Base-by-base conservation (phyloP, 2,888 invertebrate genomes). In the Entomobrya multifasciata region DNA sequence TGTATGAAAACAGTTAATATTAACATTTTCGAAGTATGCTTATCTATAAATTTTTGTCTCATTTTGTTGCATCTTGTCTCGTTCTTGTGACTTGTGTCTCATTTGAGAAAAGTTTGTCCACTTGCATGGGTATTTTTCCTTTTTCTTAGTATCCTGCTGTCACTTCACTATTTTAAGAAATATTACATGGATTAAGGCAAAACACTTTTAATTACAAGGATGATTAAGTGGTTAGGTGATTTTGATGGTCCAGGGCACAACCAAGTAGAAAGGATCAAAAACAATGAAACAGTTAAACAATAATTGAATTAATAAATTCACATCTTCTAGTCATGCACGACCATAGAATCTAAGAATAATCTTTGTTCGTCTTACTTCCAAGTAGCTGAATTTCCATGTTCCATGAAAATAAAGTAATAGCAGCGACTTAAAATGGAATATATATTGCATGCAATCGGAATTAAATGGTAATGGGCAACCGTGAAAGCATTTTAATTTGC, bases 401-500 rank as follows among this genome's bases (percentile, higher is more conserved):
- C 20, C n/a, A 52, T 17, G 52, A 41, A n/a, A n/a, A n/a, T n/a
- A n/a, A 36, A 17, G n/a, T 65, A 8, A 36, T 30, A 36, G n/a
- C 20, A 65, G 65, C 17, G n/a, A 20, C 47, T 25, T 13, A 2
- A 22, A n/a, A n/a, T n/a, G n/a, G n/a, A n/a, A n/a, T n/a, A n/a
- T n/a, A n/a, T n/a, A n/a, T n/a, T n/a, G 67, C 44, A 70, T 70
- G 30, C 62, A 62, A 30, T 62, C 36, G 62, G 62, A 62, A 30
- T 62, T 62, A 30, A 62, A 62, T 62, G 62, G 62, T 62, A 62
- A 70, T 70, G 67, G 67, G 11, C n/a, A 70, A 25, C n/a, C 44
- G 20, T 70, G 67, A 70, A 44, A 22, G 67, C 47, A 22, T 70
- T 70, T 70, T 70, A 70, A 70, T 70, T 70, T 70, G 67, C 67